These are phyloP conservation scores for Acrossocheilus wenchowensis DNA, from an alignment of 2,797 vertebrate genomes.

Conservation along the genomic window DNA sequence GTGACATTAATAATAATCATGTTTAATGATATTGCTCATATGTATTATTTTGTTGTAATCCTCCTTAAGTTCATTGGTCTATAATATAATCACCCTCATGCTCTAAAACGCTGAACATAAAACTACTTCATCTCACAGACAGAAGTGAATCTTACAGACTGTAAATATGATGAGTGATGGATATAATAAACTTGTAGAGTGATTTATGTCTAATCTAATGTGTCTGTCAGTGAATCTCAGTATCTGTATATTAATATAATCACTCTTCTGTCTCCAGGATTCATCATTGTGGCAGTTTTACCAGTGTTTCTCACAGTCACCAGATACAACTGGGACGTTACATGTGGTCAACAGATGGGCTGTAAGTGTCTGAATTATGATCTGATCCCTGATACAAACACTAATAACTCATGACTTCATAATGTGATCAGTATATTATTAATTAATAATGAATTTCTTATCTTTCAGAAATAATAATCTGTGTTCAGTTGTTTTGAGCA, in stretches of 20 bases:
- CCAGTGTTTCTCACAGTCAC: background rate
- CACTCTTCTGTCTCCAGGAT: too few relatives aligned
- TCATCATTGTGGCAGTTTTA: background rate
- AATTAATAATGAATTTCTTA: background rate
- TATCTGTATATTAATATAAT: too few relatives aligned
- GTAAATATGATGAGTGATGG: background rate
- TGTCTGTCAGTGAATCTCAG: background rate
- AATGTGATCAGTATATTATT: background rate
- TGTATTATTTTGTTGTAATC: too few relatives aligned
- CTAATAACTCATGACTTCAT: background rate
- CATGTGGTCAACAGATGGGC: background rate
- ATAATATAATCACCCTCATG: background rate
- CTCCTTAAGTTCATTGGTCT: background rate
- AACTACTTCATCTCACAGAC: background rate
- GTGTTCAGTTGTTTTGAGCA: background rate
- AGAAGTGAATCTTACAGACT: background rate
- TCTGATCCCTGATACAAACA: background rate
- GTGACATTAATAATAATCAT: too few relatives aligned
- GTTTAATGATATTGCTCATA: too few relatives aligned
- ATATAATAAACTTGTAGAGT: background rate
- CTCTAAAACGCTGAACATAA: background rate
- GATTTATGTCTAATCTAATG: background rate
- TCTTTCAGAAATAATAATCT: background rate
- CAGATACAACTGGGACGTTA: rapidly evolving
- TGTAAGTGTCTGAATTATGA: background rate